Conservation (phyloP, 1,140 invertebrate species). For the Aphidius ervi region DNA sequence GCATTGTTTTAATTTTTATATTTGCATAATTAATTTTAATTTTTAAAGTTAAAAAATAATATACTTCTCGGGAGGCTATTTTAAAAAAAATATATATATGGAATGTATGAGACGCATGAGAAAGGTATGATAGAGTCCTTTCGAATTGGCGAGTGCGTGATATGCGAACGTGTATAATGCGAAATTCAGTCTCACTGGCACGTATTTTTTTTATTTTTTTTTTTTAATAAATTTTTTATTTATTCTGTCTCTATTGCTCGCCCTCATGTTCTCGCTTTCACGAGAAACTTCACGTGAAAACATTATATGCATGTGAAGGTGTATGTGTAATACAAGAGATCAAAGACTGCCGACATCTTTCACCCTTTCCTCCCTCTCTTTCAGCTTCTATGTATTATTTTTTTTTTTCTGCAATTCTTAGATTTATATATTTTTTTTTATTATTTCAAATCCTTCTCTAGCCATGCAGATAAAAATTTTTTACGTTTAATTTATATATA, state of each 20-base stretch:
- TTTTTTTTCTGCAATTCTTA: background rate
- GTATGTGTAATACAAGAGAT: constrained; percentile 22
- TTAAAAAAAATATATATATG: background rate
- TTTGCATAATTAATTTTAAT: too few relatives aligned
- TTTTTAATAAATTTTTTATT: constrained; percentile 9
- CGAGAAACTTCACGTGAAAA: constrained; percentile 16
- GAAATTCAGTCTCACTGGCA: constrained; percentile 23
- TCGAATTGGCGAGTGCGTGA: constrained; percentile 28
- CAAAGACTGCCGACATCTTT: constrained; percentile 24
- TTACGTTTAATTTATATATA: too few relatives aligned
- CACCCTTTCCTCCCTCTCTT: constrained; percentile 18
- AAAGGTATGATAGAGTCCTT: constrained; percentile 36
- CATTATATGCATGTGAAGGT: constrained; percentile 1
- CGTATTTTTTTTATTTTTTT: constrained; percentile 12
- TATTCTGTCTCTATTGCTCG: constrained; percentile 16
- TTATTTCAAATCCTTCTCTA: too few relatives aligned
- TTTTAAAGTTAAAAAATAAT: background rate
- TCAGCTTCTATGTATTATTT: background rate
- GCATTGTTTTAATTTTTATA: too few relatives aligned
- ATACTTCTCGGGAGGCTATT: constrained; percentile 7
- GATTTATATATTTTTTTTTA: too few relatives aligned
- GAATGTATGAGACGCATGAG: constrained; percentile 24
- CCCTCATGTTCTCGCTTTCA: constrained; percentile 10
- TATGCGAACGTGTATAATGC: constrained; percentile 27
- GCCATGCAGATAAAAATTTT: too few relatives aligned